phyloP scores from a whole-genome alignment of 1,140 invertebrate species.

The Saxidomus purpurata region DNA sequence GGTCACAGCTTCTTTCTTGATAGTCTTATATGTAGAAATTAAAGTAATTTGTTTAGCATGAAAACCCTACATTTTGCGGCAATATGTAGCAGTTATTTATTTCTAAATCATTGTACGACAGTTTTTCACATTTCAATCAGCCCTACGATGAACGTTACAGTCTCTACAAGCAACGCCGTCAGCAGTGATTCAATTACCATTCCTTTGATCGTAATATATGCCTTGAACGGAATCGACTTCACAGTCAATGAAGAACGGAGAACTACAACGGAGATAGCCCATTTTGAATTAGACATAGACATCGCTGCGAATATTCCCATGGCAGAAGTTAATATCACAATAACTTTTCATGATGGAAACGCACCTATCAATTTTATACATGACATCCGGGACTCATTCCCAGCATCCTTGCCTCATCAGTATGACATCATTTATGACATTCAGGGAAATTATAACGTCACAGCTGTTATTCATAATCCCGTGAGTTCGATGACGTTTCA shows the following conservation, averaged over 20 bases:
- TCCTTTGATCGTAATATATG: background rate
- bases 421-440: background rate
- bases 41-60: too few species aligned
- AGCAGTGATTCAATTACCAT: background rate
- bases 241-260: background rate
- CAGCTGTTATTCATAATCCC: background rate
- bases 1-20: too few species aligned
- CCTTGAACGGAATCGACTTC: background rate
- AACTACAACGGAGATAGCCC: constrained; percentile 3
- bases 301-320: background rate
- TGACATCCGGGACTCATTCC: background rate
- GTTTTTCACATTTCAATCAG: background rate
- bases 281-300: background rate
- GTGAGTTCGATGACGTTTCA: background rate
- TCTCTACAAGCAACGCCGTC: background rate
- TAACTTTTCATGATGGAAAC: background rate
- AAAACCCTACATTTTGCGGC: too few species aligned
- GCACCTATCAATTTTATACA: background rate
- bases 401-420: background rate
- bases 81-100: too few species aligned
- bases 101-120: too few species aligned
- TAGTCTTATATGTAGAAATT: too few species aligned
- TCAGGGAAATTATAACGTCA: constrained; percentile 32
- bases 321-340: constrained; percentile 8
- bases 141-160: constrained; percentile 24